Percentiles rank a stretch among this genome's conserved stretches.
phyloP scores from a whole-genome alignment of 2,888 invertebrate genomes.

The Erebia palarica region DNA sequence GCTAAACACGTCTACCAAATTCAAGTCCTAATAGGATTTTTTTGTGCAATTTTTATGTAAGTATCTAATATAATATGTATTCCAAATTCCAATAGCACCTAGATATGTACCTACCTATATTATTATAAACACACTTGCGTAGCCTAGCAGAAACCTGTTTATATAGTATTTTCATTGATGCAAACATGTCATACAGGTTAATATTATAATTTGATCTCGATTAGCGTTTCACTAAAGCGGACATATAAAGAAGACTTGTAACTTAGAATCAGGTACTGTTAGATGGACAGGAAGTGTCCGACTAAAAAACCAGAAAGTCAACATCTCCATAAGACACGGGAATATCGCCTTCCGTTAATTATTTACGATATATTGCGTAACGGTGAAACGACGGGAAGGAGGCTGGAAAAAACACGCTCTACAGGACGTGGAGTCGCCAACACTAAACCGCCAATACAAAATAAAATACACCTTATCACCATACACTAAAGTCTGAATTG shows the following conservation, averaged over 20 bases:
- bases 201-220: constrained; percentile 13
- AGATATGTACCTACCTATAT: too few relatives aligned
- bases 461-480: constrained; percentile 55
- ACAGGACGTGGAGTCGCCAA: constrained; percentile 72
- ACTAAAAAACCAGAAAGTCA: constrained; percentile 73
- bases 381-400: constrained; percentile 82
- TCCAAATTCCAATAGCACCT: too few relatives aligned
- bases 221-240: constrained; percentile 44
- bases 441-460: constrained; percentile 49
- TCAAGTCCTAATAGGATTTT: too few relatives aligned
- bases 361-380: constrained; percentile 82
- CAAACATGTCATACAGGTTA: constrained; percentile 11
- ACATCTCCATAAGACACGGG: constrained; percentile 81
- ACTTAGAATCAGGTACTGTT: constrained; percentile 55
- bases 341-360: constrained; percentile 82
- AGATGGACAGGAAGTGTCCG: constrained; percentile 68
- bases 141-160: background rate
- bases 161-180: constrained; percentile 5
- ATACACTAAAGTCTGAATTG: constrained; percentile 56
- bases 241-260: constrained; percentile 51
- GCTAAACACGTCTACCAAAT: too few relatives aligned
- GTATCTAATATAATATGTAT: too few relatives aligned
- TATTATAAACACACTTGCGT: background rate
- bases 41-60: too few relatives aligned
- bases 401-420: constrained; percentile 75